Base-by-base conservation (phyloP, 2,797 vertebrate genomes). In the Lerista edwardsae region DNA sequence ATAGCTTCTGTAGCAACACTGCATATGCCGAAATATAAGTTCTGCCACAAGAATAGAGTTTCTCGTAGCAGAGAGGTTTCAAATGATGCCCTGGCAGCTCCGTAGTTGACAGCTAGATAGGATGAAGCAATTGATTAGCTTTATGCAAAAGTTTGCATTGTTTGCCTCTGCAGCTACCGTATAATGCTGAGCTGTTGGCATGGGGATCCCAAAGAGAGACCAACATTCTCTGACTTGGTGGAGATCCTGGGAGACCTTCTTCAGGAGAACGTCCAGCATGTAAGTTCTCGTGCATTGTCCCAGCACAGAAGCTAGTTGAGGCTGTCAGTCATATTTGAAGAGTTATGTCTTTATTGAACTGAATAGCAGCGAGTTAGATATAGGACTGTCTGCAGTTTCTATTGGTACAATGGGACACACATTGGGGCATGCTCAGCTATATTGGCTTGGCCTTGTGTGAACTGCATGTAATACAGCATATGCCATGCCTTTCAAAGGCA, bases 151-250 rank as follows among this genome's bases (percentile, higher is more conserved):
- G 82, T 86, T 86, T 25, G 21, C n/a, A 69, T 36, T 51, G 65
- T 73, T 51, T 90, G 36, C 87, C 76, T 89, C 88, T 86, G 55
- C 93, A 99, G 99, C 97, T 98, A 99, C 21, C 97, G 96, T 84
- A 96, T 99, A 94, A 99, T 99, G 99, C 95, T 99, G 95, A 98
- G 96, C 94, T 99, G 98, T 95, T 99, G 99, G 99, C 97, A 98
- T 0, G 97, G 98, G 0, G 98, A 99, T 93, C 98, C 97, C 86
- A 98, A 97, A 89, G 97, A 98, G 76, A 97, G 99, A 88, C 99
- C 99, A 0, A 97, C 94, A 0, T 99, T 99, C 92, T 97, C 97
- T 0, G 97, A 97, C 47, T 96, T 99, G 91, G 98, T 99, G 90
- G 98, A 98, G 93, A 98, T 97, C 88, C 95, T 99, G 86, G 98